phyloP scores from a whole-genome alignment of 2,888 invertebrate genomes.

The Caenorhabditis panamensis region DNA sequence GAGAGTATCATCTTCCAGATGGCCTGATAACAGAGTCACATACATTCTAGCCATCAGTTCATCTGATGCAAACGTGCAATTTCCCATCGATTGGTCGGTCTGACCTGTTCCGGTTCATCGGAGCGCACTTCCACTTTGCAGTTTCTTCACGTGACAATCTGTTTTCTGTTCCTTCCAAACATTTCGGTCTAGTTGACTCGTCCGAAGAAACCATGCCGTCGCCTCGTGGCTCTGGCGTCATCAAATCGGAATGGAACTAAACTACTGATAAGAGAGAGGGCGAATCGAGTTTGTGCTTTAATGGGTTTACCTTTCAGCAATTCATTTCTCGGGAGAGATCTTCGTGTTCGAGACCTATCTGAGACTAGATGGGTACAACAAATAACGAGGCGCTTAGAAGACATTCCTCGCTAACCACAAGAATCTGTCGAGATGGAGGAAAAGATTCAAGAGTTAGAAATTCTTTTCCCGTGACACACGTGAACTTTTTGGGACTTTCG shows the following conservation, averaged over 20 bases:
- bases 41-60: conserved; percentile 5
- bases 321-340: neutral
- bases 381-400: too few species aligned
- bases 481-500: too few species aligned
- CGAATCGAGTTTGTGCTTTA: neutral
- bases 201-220: neutral
- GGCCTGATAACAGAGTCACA: neutral
- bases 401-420: too few species aligned
- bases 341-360: neutral
- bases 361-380: conserved; percentile 25
- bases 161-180: neutral
- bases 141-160: neutral
- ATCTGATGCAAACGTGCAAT: conserved; percentile 8
- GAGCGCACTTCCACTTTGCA: neutral
- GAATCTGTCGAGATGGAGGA: too few species aligned
- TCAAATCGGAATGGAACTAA: neutral
- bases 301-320: neutral
- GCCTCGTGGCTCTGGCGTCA: conserved; percentile 6
- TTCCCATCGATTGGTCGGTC: too few species aligned
- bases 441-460: too few species aligned
- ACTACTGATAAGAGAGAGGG: neutral
- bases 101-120: neutral
- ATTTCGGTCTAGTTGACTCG: neutral
- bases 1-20: conserved; percentile 9
- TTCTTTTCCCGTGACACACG: too few species aligned